Conservation (phyloP, 1,140 invertebrate genomes). For the Orius laevigatus region DNA sequence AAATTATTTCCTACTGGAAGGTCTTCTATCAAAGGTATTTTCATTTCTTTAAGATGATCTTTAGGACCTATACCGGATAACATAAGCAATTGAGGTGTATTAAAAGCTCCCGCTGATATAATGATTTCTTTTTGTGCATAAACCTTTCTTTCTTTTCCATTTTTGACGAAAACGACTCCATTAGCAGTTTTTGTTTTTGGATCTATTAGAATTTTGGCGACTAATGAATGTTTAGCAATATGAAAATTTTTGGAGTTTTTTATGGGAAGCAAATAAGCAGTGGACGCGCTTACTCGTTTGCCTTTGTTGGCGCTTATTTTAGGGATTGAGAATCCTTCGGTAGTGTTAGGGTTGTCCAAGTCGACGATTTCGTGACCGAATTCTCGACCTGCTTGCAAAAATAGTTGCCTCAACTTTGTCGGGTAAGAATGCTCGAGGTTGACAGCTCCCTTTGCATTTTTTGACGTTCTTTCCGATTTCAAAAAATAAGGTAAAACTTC, state of each 20-base stretch:
- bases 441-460: slow-evolving; percentile 24
- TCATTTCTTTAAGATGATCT: slow-evolving; percentile 55
- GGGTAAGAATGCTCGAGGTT: slow-evolving; percentile 19
- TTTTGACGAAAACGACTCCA: slow-evolving; percentile 36
- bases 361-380: slow-evolving; percentile 34
- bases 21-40: slow-evolving; percentile 55
- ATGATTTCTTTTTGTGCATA: slow-evolving; percentile 61
- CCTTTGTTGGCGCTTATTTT: slow-evolving; percentile 28
- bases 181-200: slow-evolving; percentile 32
- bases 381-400: slow-evolving; percentile 33
- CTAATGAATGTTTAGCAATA: slow-evolving; percentile 33
- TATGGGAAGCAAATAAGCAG: slow-evolving; percentile 36
- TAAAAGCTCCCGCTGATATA: slow-evolving; percentile 63
- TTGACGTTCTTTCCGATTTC: slow-evolving; percentile 27
- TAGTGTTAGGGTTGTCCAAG: slow-evolving; percentile 29
- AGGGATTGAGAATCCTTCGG: slow-evolving; percentile 27
- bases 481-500: slow-evolving; percentile 44
- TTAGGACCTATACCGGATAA: slow-evolving; percentile 46
- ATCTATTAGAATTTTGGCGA: slow-evolving; percentile 37
- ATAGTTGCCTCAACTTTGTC: slow-evolving; percentile 26
- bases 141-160: slow-evolving; percentile 46
- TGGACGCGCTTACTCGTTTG: slow-evolving; percentile 35
- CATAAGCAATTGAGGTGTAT: slow-evolving; percentile 84
- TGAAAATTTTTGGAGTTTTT: slow-evolving; percentile 35
- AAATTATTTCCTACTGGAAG: slow-evolving; percentile 66